Base-by-base conservation (phyloP, 1,140 invertebrate genomes). In the Lordiphosa stackelbergi region DNA sequence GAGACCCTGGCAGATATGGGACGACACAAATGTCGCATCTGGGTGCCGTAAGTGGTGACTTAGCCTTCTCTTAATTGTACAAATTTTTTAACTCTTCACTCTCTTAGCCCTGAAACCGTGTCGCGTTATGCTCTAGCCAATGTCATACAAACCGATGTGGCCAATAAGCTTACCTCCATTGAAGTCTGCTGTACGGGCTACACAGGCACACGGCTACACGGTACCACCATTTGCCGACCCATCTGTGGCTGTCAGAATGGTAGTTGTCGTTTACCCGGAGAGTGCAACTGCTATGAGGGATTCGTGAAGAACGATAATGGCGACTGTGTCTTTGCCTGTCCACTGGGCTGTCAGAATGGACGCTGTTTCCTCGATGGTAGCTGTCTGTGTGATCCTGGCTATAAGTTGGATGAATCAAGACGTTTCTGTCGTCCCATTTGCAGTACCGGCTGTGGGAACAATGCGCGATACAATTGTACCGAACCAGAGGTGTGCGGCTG, bases 351-450 rank as follows among this genome's bases (percentile, higher is more conserved):
- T 47, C 65, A 74, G 40, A 89, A 90, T 43, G 90, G 90, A 0
- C 84, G 88, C 0, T 91, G 90, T 58, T 85, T 89, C 11, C 87
- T 88, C 0, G 88, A 89, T 2, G 74, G 86, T 10, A 72, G 85
- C 1, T 92, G 93, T 75, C 87, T 89, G 3, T 94, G 93, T 73
- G 90, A 90, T 52, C 77, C 88, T 5, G 93, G 93, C 3, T 94
- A 90, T 77, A 89, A 87, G 35, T 73, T 92, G 52, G 90, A 92
- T 59, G 63, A 77, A 35, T 87, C 89, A 54, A 62, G 78, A 0
- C 75, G 85, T 51, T 87, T 77, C 38, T 90, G 90, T 60, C 62
- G 77, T 16, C 89, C 90, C 8, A 73, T 86, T 11, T 91, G 90
- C 61, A 72, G 79, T 13, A 69, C 71, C 5, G 66, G 61, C 2